Evolutionary conservation across 2,888 invertebrate genomes (phyloP).

Genomic region (Drosophila ezoana): DNA sequence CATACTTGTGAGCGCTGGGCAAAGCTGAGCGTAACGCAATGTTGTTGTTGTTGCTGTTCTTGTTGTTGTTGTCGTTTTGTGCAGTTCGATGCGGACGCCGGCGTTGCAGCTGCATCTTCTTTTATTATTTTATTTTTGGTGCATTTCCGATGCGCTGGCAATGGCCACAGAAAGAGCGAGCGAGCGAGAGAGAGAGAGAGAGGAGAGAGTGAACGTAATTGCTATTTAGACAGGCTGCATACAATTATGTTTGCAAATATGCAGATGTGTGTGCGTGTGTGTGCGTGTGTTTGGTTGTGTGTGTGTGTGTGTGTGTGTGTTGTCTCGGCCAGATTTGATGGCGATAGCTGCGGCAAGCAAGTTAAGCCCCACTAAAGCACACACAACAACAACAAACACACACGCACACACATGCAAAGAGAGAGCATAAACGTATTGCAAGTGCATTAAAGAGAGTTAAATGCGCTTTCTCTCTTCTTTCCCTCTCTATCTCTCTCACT

Average conservation of each 20-base stretch:
- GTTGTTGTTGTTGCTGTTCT: conserved; percentile 18
- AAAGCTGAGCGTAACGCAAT: conserved; percentile 26
- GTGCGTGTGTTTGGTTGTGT: conserved; percentile 6
- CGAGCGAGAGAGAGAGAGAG: conserved; percentile 5
- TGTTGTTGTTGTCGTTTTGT: conserved; percentile 32
- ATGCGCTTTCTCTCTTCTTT: conserved; percentile 55
- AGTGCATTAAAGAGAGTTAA: conserved; percentile 65
- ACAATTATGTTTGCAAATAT: conserved; percentile 38
- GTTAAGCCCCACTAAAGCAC: conserved; percentile 54
- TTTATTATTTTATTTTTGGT: conserved; percentile 22
- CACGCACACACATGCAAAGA: conserved; percentile 1
- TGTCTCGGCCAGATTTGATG: conserved; percentile 71
- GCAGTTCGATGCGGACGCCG: conserved; percentile 7
- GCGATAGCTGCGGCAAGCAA: conserved; percentile 63
- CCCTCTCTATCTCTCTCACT: background rate
- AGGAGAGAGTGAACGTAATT: conserved; percentile 60
- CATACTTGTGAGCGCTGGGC: conserved; percentile 62
- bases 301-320: conserved; percentile 7
- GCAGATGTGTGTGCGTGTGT: conserved; percentile 21
- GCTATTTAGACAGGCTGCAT: conserved; percentile 69
- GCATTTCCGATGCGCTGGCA: conserved; percentile 32
- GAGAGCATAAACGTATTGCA: conserved; percentile 14
- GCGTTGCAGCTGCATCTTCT: conserved; percentile 22
- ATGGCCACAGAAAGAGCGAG: conserved; percentile 14
- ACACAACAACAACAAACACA: conserved; percentile 39